Conservation (phyloP, 2,888 invertebrate species). For the Fragum sueziense region DNA sequence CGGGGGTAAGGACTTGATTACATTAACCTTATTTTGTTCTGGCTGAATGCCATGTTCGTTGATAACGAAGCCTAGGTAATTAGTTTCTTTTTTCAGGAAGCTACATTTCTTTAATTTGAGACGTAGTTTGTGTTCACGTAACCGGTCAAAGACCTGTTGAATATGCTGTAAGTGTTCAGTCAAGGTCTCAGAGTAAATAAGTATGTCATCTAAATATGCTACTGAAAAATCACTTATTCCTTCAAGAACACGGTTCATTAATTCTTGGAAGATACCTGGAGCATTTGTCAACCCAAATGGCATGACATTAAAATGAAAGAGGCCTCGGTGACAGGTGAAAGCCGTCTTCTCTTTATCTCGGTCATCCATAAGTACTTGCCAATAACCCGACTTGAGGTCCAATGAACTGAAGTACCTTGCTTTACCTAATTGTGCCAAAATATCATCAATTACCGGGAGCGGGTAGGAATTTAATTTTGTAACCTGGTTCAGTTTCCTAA, state of each 20-base stretch:
- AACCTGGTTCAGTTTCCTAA: too few species aligned
- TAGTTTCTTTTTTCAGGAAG: constrained; percentile 36
- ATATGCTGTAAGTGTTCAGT: constrained; percentile 51
- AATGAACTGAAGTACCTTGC: too few species aligned
- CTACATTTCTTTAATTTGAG: constrained; percentile 39
- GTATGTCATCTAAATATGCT: constrained; percentile 55
- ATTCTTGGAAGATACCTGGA: constrained; percentile 35
- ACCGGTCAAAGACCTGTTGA: constrained; percentile 13
- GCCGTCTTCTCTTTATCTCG: constrained; percentile 47
- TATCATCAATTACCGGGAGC: too few species aligned
- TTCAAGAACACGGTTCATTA: constrained; percentile 43
- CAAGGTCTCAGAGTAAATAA: constrained; percentile 31
- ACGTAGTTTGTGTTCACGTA: constrained; percentile 20
- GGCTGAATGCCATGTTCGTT: constrained; percentile 29
- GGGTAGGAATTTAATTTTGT: too few species aligned
- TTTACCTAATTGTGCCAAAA: too few species aligned
- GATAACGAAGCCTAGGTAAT: constrained; percentile 40
- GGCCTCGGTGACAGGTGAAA: constrained; percentile 41
- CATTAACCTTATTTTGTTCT: constrained; percentile 31
- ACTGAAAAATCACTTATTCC: constrained; percentile 38
- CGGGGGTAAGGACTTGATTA: constrained; percentile 23
- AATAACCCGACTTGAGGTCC: constrained; percentile 47
- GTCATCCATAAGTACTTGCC: constrained; percentile 42
- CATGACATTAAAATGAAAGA: constrained; percentile 43
- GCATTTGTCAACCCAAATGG: constrained; percentile 52